A percentile compares a stretch with the other conserved stretches of the same genome.
phyloP scores from a whole-genome alignment of 2,113 vertebrate species.

The Alligator sinensis region DNA sequence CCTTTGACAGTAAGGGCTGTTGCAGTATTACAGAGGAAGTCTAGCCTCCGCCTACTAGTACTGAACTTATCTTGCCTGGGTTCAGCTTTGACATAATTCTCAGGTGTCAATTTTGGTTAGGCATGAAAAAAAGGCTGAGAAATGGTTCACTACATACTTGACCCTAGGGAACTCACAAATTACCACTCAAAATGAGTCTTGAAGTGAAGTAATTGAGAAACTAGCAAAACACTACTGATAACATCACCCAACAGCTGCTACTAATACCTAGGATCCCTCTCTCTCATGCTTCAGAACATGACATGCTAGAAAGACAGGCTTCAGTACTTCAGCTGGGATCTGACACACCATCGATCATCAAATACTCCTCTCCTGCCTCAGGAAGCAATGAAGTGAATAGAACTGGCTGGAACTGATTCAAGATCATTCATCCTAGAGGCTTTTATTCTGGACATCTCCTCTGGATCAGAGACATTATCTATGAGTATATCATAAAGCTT shows the following conservation, averaged over 20 bases:
- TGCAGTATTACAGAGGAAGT: background rate
- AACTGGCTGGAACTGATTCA: background rate
- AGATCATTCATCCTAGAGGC: background rate
- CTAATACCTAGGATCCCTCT: background rate
- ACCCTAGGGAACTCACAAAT: background rate
- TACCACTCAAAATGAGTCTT: background rate
- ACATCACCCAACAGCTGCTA: background rate
- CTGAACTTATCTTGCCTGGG: background rate
- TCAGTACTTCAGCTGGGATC: background rate
- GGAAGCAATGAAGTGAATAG: background rate
- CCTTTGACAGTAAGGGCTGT: background rate
- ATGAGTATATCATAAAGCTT: background rate
- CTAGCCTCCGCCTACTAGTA: background rate
- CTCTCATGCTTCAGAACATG: background rate
- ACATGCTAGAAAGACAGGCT: background rate
- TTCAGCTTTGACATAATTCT: background rate
- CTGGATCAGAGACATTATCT: background rate
- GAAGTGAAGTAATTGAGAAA: background rate
- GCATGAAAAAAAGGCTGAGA: background rate
- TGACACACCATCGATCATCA: background rate
- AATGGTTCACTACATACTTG: background rate
- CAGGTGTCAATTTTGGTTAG: background rate
- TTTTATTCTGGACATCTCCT: background rate
- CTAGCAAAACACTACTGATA: background rate
- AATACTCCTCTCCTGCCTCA: background rate